These are phyloP conservation scores for Macrostomum lignano DNA, from an alignment of 1,140 invertebrate genomes.

Conservation along the genomic window DNA sequence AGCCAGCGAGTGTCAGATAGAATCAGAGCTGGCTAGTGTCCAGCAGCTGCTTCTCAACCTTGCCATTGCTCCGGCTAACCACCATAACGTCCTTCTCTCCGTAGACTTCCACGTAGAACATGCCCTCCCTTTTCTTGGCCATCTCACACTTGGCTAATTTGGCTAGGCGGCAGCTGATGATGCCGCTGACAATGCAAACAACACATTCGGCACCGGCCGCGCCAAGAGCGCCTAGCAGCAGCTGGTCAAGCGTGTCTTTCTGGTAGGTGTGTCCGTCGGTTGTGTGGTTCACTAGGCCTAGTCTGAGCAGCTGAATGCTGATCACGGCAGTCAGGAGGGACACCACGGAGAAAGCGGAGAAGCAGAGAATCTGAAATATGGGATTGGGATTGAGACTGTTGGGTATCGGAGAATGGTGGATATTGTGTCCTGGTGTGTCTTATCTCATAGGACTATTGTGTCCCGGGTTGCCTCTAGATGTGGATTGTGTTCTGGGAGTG, in stretches of 20 bases:
- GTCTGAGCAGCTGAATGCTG: slow-evolving; percentile 26
- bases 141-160: slow-evolving; percentile 23
- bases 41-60: too few species aligned
- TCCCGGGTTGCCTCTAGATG: too few species aligned
- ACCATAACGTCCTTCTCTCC: slow-evolving; percentile 12
- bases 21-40: too few species aligned
- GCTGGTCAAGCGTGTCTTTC: slow-evolving; percentile 11
- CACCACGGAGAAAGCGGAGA: slow-evolving; percentile 25
- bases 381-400: too few species aligned
- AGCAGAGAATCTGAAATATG: slow-evolving; percentile 30
- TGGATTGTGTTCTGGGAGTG: too few species aligned
- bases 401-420: too few species aligned
- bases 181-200: slow-evolving; percentile 19
- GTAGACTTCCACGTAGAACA: slow-evolving; percentile 26
- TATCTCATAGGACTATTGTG: too few species aligned
- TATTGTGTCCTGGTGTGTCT: too few species aligned
- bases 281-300: slow-evolving; percentile 27
- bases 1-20: too few species aligned
- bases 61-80: too few species aligned
- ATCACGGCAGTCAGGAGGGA: slow-evolving; percentile 26
- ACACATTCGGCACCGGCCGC: slow-evolving; percentile 20
- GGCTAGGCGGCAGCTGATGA: slow-evolving; percentile 21
- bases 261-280: slow-evolving; percentile 27
- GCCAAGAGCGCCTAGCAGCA: slow-evolving; percentile 21
- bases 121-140: slow-evolving; percentile 22